Conservation (phyloP, 2,113 vertebrate species). For the Lonchura striata region DNA sequence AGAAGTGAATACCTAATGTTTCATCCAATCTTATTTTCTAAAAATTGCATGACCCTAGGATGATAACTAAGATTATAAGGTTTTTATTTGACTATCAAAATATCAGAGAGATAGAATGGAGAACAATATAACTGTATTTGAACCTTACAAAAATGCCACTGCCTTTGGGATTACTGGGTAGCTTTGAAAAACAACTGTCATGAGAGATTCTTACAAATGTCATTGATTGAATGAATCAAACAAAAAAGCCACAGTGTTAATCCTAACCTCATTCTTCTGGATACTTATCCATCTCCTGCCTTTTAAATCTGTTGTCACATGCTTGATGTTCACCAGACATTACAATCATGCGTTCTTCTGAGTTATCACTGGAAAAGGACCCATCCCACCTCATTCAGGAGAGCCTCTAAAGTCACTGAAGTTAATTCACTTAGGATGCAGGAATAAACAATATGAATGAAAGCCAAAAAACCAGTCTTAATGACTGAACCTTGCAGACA, state of each 20-base stretch:
- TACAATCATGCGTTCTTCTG: background rate
- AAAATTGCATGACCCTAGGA: slow-evolving; percentile 1
- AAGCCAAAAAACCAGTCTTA: background rate
- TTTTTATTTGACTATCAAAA: slow-evolving; percentile 20
- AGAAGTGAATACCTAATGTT: background rate
- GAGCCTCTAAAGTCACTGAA: background rate
- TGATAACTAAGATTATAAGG: background rate
- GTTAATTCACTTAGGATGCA: background rate
- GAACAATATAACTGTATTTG: background rate
- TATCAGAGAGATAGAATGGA: background rate
- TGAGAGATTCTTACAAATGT: background rate
- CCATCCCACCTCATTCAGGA: background rate
- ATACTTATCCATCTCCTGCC: background rate
- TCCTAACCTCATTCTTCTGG: background rate
- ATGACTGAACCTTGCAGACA: background rate
- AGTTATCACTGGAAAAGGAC: background rate
- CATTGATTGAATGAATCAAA: background rate
- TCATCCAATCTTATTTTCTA: slow-evolving; percentile 12
- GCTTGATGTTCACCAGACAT: background rate
- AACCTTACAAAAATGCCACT: slow-evolving; percentile 23
- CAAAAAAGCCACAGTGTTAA: background rate
- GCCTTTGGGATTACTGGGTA: background rate
- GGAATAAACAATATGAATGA: background rate
- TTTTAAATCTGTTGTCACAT: background rate
- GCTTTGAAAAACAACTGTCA: slow-evolving; percentile 19